Percentiles rank a stretch among this genome's conserved stretches.
phyloP scores from a whole-genome alignment of 2,113 vertebrate genomes.

The Cryptotis parvus region DNA sequence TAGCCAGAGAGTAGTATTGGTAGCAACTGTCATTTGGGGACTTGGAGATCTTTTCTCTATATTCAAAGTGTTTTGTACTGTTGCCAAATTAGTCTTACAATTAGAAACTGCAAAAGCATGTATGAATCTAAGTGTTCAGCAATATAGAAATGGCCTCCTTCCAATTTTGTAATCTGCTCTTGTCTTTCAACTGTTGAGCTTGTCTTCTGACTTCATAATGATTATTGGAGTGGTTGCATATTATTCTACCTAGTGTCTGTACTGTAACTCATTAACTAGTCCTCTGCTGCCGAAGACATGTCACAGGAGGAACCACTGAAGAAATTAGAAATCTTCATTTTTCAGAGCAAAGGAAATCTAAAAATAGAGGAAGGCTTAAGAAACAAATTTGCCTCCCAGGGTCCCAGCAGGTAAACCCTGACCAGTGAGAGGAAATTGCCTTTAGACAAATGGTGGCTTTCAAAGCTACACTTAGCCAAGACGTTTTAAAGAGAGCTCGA shows the following conservation, averaged over 20 bases:
- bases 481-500: constrained; percentile 21
- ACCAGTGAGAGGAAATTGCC: constrained; percentile 48
- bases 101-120: constrained; percentile 55
- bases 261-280: constrained; percentile 58
- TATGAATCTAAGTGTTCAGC: constrained; percentile 53
- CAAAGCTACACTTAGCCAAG: constrained; percentile 31
- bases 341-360: constrained; percentile 59
- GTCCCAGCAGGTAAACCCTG: constrained; percentile 53
- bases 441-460: constrained; percentile 59
- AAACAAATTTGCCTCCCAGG: constrained; percentile 45
- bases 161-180: constrained; percentile 59
- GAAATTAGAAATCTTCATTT: constrained; percentile 68
- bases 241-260: neutral
- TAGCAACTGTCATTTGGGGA: neutral
- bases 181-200: constrained; percentile 40
- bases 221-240: constrained; percentile 11
- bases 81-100: constrained; percentile 72
- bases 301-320: constrained; percentile 56
- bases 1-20: neutral
- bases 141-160: constrained; percentile 57
- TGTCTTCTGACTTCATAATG: neutral
- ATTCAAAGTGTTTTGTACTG: constrained; percentile 42
- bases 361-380: constrained; percentile 51
- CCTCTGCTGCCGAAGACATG: constrained; percentile 39
- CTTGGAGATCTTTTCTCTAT: constrained; percentile 7